Evolutionary conservation across 1,140 invertebrate genomes (phyloP).

Genomic region (Trichogramma pretiosum): DNA sequence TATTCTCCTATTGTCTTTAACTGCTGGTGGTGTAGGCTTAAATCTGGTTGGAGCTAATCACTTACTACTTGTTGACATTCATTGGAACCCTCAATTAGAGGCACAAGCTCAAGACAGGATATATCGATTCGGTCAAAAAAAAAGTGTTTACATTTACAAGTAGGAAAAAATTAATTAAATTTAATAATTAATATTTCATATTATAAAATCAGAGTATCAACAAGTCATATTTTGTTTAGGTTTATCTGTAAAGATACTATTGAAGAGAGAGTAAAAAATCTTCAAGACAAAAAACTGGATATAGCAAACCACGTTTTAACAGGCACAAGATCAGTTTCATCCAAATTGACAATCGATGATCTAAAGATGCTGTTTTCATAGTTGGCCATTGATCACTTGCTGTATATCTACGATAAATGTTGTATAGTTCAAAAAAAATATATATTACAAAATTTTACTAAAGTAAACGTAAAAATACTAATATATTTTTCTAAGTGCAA

Average conservation of each 20-base stretch:
- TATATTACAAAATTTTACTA: too few species aligned
- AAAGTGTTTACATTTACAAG: constrained; percentile 76
- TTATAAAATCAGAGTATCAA: neutral
- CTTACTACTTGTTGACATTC: constrained; percentile 78
- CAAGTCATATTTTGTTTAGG: constrained; percentile 42
- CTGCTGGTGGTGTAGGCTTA: constrained; percentile 83
- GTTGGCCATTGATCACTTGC: too few species aligned
- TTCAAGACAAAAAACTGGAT: constrained; percentile 74
- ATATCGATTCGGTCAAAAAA: constrained; percentile 80
- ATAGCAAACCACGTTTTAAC: constrained; percentile 70
- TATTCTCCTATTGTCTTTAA: constrained; percentile 74
- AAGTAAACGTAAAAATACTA: too few species aligned
- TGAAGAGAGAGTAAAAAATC: constrained; percentile 68
- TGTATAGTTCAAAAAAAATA: too few species aligned
- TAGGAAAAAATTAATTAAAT: constrained; percentile 39
- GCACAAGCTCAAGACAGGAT: constrained; percentile 85
- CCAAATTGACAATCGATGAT: constrained; percentile 67
- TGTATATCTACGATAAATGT: too few species aligned
- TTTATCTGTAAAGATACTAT: constrained; percentile 77
- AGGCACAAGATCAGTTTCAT: constrained; percentile 49
- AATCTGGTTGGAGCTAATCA: constrained; percentile 87
- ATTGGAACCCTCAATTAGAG: constrained; percentile 94
- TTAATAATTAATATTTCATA: constrained; percentile 1
- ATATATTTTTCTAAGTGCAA: too few species aligned
- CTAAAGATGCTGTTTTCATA: constrained; percentile 46